Percentiles rank a stretch among this genome's conserved stretches.
Conservation (phyloP, 2,888 invertebrate species). For the Carterocephalus palaemon region DNA sequence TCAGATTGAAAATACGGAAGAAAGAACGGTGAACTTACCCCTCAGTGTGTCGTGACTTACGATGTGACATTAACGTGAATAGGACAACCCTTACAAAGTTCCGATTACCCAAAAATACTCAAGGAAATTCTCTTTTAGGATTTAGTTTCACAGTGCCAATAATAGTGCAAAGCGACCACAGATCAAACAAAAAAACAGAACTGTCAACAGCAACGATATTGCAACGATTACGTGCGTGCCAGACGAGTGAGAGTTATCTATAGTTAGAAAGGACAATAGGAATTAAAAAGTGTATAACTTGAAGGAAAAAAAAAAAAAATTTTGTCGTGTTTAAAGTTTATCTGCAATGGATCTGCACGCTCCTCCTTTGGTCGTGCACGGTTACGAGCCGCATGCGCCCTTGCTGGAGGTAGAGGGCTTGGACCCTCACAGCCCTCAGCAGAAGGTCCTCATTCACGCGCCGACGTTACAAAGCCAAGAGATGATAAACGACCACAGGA, state of each 20-base stretch:
- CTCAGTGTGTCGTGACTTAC: constrained; percentile 31
- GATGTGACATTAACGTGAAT: constrained; percentile 50
- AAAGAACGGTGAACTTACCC: constrained; percentile 48
- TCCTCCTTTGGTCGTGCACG: constrained; percentile 66
- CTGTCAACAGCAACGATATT: constrained; percentile 41
- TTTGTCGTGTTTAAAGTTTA: constrained; percentile 9
- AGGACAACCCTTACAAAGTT: constrained; percentile 32
- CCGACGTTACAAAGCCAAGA: constrained; percentile 68
- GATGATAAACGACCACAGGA: constrained; percentile 65
- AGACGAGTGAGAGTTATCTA: constrained; percentile 13
- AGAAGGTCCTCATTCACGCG: constrained; percentile 71
- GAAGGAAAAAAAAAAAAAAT: constrained; percentile 12
- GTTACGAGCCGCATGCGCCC: constrained; percentile 71
- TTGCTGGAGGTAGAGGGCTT: constrained; percentile 69
- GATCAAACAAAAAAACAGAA: constrained; percentile 36
- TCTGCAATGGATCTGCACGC: constrained; percentile 68
- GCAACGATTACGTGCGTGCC: constrained; percentile 41
- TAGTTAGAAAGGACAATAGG: constrained; percentile 17
- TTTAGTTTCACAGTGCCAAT: constrained; percentile 47
- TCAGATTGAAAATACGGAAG: constrained; percentile 57
- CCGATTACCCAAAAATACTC: constrained; percentile 42
- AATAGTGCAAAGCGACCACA: constrained; percentile 40
- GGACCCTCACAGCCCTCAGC: constrained; percentile 72
- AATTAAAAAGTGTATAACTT: constrained; percentile 9
- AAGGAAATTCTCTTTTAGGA: constrained; percentile 52